These are phyloP conservation scores for Pterophyllum scalare DNA, from an alignment of 2,113 vertebrate species.

Conservation along the genomic window DNA sequence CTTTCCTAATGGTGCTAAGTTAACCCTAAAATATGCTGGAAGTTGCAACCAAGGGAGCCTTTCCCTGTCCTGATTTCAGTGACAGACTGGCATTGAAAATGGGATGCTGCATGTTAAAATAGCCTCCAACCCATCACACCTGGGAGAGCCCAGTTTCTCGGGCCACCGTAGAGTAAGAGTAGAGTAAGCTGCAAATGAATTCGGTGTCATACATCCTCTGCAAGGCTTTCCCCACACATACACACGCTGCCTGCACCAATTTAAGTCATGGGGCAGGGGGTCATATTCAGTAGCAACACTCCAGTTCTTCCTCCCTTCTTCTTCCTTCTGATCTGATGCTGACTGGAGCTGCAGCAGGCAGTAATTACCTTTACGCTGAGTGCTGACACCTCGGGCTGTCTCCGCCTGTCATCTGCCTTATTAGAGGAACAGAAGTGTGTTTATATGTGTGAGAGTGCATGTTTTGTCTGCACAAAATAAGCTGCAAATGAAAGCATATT, in stretches of 20 bases:
- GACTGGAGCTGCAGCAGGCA: slow-evolving; percentile 28
- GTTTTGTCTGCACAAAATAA: slow-evolving; percentile 29
- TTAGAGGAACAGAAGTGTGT: slow-evolving; percentile 22
- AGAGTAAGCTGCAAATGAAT: slow-evolving; percentile 5
- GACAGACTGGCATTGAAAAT: background rate
- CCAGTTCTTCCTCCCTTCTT: background rate
- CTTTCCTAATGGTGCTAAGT: slow-evolving; percentile 69
- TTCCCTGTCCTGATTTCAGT: slow-evolving; percentile 50
- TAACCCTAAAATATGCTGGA: slow-evolving; percentile 58
- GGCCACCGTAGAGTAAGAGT: background rate
- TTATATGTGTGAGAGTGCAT: background rate
- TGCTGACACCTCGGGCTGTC: slow-evolving; percentile 23
- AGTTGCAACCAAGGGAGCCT: slow-evolving; percentile 27
- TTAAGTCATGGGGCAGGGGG: background rate
- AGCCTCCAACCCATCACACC: slow-evolving; percentile 37
- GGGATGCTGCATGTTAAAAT: slow-evolving; percentile 45
- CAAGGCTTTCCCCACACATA: background rate
- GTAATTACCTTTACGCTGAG: slow-evolving; percentile 20
- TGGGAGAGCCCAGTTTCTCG: slow-evolving; percentile 44
- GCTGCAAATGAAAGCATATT: slow-evolving; percentile 15
- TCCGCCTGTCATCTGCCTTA: slow-evolving; percentile 50
- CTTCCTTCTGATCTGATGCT: background rate
- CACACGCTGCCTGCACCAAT: background rate
- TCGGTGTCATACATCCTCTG: background rate
- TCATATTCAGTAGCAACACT: slow-evolving; percentile 5